phyloP scores from a whole-genome alignment of 2,888 invertebrate genomes.

The Coleophora deauratella region DNA sequence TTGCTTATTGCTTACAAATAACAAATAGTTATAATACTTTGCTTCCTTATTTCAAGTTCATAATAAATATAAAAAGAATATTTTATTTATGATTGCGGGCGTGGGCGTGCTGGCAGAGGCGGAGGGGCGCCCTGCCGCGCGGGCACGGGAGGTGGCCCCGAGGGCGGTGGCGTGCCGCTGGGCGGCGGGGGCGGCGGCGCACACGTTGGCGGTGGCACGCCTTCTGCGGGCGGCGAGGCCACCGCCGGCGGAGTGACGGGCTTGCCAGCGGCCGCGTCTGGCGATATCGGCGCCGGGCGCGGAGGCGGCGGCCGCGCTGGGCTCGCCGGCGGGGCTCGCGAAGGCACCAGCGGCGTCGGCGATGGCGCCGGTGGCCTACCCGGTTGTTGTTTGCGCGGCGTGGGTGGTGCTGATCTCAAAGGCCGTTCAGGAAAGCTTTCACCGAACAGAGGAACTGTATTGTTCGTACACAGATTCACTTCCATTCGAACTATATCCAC shows the following conservation, averaged over 20 bases:
- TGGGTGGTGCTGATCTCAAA: slow-evolving; percentile 58
- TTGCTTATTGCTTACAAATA: no score
- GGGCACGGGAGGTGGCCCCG: slow-evolving; percentile 64
- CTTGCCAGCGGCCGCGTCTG: neutral
- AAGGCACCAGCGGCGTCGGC: slow-evolving; percentile 60
- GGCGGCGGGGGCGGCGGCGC: slow-evolving; percentile 71
- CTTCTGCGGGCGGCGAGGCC: slow-evolving; percentile 70
- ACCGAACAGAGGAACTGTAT: slow-evolving; percentile 84
- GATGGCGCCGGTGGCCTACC: slow-evolving; percentile 78
- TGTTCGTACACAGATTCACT: slow-evolving; percentile 87
- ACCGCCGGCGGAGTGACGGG: slow-evolving; percentile 20
- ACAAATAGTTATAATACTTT: no score
- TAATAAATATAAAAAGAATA: no score
- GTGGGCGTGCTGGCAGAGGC: slow-evolving; percentile 78
- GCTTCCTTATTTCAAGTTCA: no score
- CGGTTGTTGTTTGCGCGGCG: slow-evolving; percentile 68
- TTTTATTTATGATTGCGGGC: slow-evolving; percentile 24
- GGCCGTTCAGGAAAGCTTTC: slow-evolving; percentile 49
- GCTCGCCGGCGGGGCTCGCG: slow-evolving; percentile 56
- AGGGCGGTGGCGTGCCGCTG: slow-evolving; percentile 44
- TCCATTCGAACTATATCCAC: slow-evolving; percentile 86
- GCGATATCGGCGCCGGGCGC: slow-evolving; percentile 41
- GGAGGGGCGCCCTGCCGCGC: slow-evolving; percentile 77
- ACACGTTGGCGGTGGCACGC: slow-evolving; percentile 77
- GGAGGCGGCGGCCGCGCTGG: slow-evolving; percentile 75